phyloP scores from a whole-genome alignment of 2,797 vertebrate species.

The Myripristis jacobus region DNA sequence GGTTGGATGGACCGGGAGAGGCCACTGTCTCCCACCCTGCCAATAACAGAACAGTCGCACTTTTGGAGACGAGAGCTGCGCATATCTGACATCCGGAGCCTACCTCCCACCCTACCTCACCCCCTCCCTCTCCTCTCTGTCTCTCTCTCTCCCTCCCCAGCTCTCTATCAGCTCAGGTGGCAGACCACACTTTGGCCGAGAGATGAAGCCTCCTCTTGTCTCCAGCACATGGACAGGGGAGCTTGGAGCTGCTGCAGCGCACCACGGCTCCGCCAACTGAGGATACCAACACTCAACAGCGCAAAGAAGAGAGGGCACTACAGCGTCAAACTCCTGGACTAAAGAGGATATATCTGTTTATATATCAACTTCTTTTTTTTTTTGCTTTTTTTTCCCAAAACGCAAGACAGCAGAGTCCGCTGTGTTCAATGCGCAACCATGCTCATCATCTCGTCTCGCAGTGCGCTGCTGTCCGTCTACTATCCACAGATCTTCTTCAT shows the following conservation, averaged over 20 bases:
- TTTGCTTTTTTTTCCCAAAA: constrained; percentile 36
- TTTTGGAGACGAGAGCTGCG: constrained; percentile 81
- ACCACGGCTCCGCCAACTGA: constrained; percentile 77
- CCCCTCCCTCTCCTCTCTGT: constrained; percentile 17
- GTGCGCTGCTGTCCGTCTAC: constrained; percentile 94
- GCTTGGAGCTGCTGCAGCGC: constrained; percentile 80
- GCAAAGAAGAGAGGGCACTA: constrained; percentile 64
- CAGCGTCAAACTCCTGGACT: constrained; percentile 61
- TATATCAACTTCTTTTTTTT: neutral
- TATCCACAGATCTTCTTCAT: constrained; percentile 98
- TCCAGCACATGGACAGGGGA: constrained; percentile 81
- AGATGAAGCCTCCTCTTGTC: constrained; percentile 87
- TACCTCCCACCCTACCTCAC: constrained; percentile 29
- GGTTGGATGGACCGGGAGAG: constrained; percentile 80
- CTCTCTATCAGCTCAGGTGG: constrained; percentile 82
- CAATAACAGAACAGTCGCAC: constrained; percentile 83
- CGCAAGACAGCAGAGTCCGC: constrained; percentile 63
- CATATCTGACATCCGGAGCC: constrained; percentile 78
- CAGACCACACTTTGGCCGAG: constrained; percentile 83
- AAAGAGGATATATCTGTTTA: constrained; percentile 50
- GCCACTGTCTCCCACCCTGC: constrained; percentile 74
- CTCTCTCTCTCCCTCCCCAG: constrained; percentile 21
- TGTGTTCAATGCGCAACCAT: constrained; percentile 87
- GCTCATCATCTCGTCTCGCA: constrained; percentile 93
- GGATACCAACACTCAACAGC: constrained; percentile 63